A percentile compares a stretch with the other conserved stretches of the same genome.
Evolutionary conservation across 2,888 invertebrate species (phyloP).

Genomic region (Endotricha flammealis): DNA sequence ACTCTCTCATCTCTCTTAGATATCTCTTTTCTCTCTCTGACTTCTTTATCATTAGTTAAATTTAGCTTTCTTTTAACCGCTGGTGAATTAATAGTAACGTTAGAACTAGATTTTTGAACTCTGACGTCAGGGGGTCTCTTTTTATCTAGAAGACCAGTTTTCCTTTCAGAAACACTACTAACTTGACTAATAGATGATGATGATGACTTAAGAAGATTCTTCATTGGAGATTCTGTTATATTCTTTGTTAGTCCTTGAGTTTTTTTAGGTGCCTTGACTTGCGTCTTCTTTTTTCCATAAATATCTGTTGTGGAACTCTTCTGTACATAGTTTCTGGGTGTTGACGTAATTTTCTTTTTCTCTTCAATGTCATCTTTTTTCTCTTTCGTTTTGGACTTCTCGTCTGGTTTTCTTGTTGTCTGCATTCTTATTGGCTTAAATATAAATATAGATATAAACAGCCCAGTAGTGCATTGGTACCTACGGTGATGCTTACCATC

Average conservation of each 20-base stretch:
- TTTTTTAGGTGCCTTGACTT: slow-evolving; percentile 46
- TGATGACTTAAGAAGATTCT: slow-evolving; percentile 47
- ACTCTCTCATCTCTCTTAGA: slow-evolving; percentile 1
- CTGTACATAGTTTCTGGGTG: slow-evolving; percentile 46
- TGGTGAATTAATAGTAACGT: slow-evolving; percentile 60
- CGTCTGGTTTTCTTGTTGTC: slow-evolving; percentile 29
- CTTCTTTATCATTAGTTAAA: slow-evolving; percentile 17
- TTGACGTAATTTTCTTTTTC: slow-evolving; percentile 29
- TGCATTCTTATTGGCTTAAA: slow-evolving; percentile 31
- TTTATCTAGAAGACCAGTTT: slow-evolving; percentile 19
- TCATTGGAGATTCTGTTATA: slow-evolving; percentile 48
- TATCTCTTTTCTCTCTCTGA: slow-evolving; percentile 6
- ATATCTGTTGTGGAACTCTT: slow-evolving; percentile 55
- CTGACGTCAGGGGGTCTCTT: slow-evolving; percentile 22
- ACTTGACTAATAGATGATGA: slow-evolving; percentile 41
- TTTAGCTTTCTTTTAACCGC: slow-evolving; percentile 37
- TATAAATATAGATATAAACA: neutral
- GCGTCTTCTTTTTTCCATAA: slow-evolving; percentile 46
- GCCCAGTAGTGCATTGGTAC: too few species aligned
- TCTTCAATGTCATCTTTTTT: slow-evolving; percentile 52
- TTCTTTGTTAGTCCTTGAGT: slow-evolving; percentile 22
- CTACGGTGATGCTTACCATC: too few species aligned
- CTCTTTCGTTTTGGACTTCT: slow-evolving; percentile 30
- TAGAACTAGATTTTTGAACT: slow-evolving; percentile 35
- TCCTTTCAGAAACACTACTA: slow-evolving; percentile 20